phyloP scores from a whole-genome alignment of 2,113 vertebrate genomes.

The Lathamus discolor region DNA sequence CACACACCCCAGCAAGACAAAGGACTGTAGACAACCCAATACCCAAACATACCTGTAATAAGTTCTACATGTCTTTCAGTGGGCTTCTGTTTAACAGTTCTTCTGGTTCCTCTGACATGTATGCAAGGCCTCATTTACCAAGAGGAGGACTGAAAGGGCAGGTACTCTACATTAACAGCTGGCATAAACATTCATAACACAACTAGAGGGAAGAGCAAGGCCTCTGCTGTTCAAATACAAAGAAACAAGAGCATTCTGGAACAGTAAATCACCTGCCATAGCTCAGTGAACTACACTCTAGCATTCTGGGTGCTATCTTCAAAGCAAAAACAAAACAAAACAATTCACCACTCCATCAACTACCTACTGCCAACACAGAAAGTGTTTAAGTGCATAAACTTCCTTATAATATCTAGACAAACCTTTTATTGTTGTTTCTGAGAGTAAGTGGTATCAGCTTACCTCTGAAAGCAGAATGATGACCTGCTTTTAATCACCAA shows the following conservation, averaged over 20 bases:
- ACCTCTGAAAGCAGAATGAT: neutral
- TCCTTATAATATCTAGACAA: neutral
- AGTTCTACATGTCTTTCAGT: fast-evolving
- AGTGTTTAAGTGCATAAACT: neutral
- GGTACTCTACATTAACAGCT: neutral
- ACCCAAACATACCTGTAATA: neutral
- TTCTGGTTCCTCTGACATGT: neutral
- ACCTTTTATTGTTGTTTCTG: neutral
- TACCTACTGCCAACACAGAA: neutral
- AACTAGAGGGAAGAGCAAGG: neutral
- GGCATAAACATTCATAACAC: neutral
- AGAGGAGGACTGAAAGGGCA: neutral
- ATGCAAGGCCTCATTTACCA: neutral
- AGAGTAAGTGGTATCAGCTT: neutral
- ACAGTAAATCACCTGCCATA: neutral
- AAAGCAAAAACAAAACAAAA: neutral
- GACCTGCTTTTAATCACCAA: neutral
- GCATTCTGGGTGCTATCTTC: neutral
- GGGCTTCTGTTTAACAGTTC: neutral
- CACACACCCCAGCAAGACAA: neutral
- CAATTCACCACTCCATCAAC: neutral
- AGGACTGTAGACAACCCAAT: neutral
- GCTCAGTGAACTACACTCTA: neutral
- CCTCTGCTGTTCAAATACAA: neutral
- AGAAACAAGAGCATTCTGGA: neutral